Percentiles rank a stretch among this genome's conserved stretches.
These are phyloP conservation scores for Lapara coniferarum DNA, from an alignment of 2,888 invertebrate genomes.

Conservation along the genomic window DNA sequence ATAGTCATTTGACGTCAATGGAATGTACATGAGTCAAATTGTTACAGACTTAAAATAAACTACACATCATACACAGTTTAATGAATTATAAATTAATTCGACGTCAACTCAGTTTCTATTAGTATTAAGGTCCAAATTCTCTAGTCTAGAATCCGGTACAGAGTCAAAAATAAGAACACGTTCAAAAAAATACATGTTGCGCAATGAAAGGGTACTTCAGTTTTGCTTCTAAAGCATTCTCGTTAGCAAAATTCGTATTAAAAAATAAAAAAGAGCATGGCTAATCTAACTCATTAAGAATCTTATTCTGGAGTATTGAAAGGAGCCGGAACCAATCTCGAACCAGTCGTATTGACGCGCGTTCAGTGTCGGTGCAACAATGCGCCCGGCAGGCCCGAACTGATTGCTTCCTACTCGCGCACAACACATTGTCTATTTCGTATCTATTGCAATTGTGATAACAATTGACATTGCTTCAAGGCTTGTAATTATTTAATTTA, in stretches of 20 bases:
- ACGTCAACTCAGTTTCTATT: no score
- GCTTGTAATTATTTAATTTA: background rate
- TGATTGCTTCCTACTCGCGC: constrained; percentile 10
- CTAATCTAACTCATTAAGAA: background rate
- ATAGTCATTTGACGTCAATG: no score
- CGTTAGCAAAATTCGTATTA: no score
- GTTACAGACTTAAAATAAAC: no score
- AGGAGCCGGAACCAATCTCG: constrained; percentile 12
- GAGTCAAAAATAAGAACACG: no score
- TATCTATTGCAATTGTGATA: constrained; percentile 9
- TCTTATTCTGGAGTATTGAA: background rate
- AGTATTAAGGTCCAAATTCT: no score
- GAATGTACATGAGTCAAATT: no score
- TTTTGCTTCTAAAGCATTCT: background rate
- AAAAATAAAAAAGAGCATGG: background rate
- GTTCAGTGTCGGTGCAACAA: background rate
- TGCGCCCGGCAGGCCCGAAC: background rate
- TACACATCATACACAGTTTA: no score
- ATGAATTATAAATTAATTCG: no score
- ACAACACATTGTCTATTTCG: constrained; percentile 14
- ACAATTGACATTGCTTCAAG: background rate
- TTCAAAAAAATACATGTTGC: background rate
- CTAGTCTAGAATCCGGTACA: no score
- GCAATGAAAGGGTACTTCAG: background rate
- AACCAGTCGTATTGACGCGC: background rate